Evolutionary conservation across 2,888 invertebrate species (phyloP), one percentile per base, ranked within the genome.

Genomic region (Macropis europaea): DNA sequence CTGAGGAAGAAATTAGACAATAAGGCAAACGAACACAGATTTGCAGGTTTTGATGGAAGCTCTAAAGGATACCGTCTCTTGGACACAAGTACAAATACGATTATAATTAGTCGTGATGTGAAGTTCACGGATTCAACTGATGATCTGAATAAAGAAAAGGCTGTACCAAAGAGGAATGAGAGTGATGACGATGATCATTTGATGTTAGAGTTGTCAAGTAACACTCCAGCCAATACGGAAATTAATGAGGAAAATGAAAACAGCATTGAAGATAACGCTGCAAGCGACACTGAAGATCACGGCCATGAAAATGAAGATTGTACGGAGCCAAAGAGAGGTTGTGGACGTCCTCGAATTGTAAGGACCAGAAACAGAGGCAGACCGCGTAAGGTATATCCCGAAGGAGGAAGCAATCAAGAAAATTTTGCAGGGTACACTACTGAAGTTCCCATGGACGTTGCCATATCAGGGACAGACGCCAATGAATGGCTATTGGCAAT

Each of bases 1-100:
- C 24, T 45, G 11, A n/a, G 45, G n/a, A 15, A 7, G 28, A 45
- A 45, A 15, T 15, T 45, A 28, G 45, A 45, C 5, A 3, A 13
- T 3, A 45, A 45, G 2, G 15, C 45, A 13, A 26, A 28, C 3
- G 28, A 28, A 45, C n/a, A 9, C 7, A 45, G 28, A 45, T 24
- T 28, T 28, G 13, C n/a, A n/a, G 26, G 26, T 26, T n/a, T 28
- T 22, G 13, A 45, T n/a, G 43, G 24, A 13, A 43, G 24, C 43
- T 28, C 63, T 7, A 63, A 63, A 34, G 48, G n/a, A n/a, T 63
- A 50, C 28, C 53, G 60, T 3, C 24, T 67, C 4, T 17, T 64
- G 4, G 32, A 57, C 17, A 57, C 36, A 19, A 30, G 19, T 7
- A 66, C 50, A 11, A 42, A 59, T 2, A 50, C 4, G 15, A 28